Evolutionary conservation across 2,888 invertebrate genomes (phyloP).

Genomic region (Nemapogon koenigi): DNA sequence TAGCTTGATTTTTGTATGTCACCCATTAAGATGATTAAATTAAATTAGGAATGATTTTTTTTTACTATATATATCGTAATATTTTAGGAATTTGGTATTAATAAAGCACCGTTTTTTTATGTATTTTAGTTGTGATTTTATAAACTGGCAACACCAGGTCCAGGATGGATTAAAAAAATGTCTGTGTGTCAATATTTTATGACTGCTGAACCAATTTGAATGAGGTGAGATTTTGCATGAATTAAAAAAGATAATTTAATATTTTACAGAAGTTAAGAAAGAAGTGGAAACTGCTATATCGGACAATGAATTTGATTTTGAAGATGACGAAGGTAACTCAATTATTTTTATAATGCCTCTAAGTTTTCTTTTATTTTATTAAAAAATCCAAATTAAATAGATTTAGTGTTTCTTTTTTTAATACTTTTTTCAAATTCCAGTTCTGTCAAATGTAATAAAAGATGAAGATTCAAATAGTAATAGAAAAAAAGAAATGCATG

Average conservation of each 20-base stretch:
- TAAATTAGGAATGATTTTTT: too few relatives aligned
- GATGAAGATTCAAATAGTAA: not conserved
- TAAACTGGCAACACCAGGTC: not conserved
- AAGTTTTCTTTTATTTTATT: not conserved
- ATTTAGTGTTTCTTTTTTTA: not conserved
- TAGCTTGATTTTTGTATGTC: too few relatives aligned
- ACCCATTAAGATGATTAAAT: too few relatives aligned
- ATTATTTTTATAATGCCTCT: not conserved
- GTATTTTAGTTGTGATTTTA: too few relatives aligned
- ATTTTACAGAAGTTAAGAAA: not conserved
- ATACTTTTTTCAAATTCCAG: not conserved
- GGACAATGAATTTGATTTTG: conserved; percentile 2
- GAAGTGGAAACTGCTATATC: not conserved
- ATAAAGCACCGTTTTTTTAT: too few relatives aligned
- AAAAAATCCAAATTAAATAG: not conserved
- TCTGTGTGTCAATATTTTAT: not conserved
- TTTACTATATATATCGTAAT: too few relatives aligned
- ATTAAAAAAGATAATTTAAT: not conserved
- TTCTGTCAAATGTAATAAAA: not conserved
- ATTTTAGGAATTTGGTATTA: too few relatives aligned
- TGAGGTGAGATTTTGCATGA: too few relatives aligned
- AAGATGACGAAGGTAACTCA: conserved; percentile 3
- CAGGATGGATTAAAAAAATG: not conserved
- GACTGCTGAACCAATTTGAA: too few relatives aligned
- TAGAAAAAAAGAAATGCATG: not conserved